A percentile compares a stretch with the other conserved stretches of the same genome.
These are phyloP conservation scores for Meandrina meandrites DNA, from an alignment of 92 coral and sea anemone species.

Conservation along the genomic window DNA sequence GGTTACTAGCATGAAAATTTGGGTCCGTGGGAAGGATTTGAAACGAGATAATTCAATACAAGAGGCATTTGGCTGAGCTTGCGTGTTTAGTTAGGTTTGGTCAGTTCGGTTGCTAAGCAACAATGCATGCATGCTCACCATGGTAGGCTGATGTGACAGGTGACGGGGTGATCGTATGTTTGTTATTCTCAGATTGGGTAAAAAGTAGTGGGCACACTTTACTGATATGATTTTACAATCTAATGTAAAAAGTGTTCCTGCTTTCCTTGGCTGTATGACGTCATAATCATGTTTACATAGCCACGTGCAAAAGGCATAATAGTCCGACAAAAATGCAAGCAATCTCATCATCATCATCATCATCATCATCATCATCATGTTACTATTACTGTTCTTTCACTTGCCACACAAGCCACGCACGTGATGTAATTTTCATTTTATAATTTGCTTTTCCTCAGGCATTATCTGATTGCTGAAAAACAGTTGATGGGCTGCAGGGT, in stretches of 20 bases:
- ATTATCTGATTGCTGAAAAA: constrained; percentile 85
- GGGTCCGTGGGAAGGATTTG: background rate
- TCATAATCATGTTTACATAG: too few species aligned
- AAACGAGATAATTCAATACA: background rate
- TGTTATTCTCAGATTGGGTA: too few species aligned
- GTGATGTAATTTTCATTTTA: background rate
- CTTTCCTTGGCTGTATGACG: too few species aligned
- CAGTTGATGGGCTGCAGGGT: constrained; percentile 78
- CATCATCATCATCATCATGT: background rate
- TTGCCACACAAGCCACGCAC: background rate
- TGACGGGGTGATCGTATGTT: too few species aligned
- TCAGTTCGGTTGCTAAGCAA: background rate
- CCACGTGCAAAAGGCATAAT: background rate
- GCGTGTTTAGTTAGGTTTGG: background rate
- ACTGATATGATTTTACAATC: too few species aligned
- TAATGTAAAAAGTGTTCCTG: too few species aligned
- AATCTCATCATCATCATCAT: background rate
- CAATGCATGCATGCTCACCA: too few species aligned
- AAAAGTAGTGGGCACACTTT: too few species aligned
- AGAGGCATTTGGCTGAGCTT: background rate
- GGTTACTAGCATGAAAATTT: background rate
- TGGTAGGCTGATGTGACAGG: too few species aligned
- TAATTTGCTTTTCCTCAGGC: constrained; percentile 43
- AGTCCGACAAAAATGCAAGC: background rate
- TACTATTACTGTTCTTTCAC: background rate